Conservation (phyloP, 1,140 invertebrate genomes). For the Brachionus angularis region DNA sequence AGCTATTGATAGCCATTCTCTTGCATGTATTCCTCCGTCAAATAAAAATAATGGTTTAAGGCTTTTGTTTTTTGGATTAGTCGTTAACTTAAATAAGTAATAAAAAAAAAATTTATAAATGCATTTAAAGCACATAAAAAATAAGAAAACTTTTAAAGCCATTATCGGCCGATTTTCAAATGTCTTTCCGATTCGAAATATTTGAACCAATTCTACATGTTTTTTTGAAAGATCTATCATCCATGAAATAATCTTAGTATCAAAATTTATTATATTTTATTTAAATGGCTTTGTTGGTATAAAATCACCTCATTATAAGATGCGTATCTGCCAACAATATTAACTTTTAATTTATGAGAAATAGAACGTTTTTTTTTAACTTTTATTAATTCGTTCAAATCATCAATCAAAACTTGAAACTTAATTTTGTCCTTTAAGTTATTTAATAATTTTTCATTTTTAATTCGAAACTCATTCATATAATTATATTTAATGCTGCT, state of each 20-base stretch:
- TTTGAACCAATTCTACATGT: neutral
- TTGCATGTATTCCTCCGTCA: conserved; percentile 39
- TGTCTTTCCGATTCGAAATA: neutral
- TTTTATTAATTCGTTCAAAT: neutral
- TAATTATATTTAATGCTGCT: neutral
- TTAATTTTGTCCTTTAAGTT: neutral
- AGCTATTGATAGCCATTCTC: conserved; percentile 30
- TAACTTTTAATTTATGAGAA: neutral
- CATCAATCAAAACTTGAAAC: neutral
- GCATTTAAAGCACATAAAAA: no score
- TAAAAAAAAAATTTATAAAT: neutral
- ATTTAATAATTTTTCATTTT: neutral
- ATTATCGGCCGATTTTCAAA: conserved; percentile 17
- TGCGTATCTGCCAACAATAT: conserved; percentile 16
- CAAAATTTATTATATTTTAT: neutral
- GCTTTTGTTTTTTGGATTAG: neutral
- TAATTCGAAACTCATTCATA: neutral
- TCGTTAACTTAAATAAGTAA: neutral
- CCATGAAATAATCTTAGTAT: conserved; percentile 5
- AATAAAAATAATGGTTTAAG: conserved; percentile 25
- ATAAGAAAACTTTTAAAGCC: neutral
- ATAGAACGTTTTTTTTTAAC: neutral
- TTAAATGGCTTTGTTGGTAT: neutral
- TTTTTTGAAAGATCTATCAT: conserved; percentile 2
- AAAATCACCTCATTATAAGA: conserved; percentile 7